phyloP scores from a whole-genome alignment of 2,888 invertebrate genomes.

The Cenopis cana region DNA sequence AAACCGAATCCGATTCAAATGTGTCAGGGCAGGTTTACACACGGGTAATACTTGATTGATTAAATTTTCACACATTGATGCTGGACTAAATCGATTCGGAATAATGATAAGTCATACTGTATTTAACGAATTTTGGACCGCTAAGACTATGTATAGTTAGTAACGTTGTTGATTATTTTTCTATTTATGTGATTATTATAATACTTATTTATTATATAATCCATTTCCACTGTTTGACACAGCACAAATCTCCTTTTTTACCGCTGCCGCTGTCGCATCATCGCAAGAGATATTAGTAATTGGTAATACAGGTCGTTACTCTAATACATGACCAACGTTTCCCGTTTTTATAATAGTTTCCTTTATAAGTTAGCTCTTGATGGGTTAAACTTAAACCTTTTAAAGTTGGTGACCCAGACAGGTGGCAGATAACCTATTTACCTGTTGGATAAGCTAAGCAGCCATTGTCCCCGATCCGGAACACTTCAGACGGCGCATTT shows the following conservation, averaged over 20 bases:
- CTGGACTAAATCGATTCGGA: slow-evolving; percentile 4
- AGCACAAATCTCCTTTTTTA: no score
- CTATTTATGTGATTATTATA: no score
- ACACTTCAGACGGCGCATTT: slow-evolving; percentile 1
- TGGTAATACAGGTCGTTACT: no score
- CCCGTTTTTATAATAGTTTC: no score
- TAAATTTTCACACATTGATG: slow-evolving; percentile 11
- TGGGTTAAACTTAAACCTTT: background rate
- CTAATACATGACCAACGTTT: no score
- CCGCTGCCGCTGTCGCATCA: no score
- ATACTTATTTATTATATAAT: no score
- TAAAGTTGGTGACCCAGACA: slow-evolving; percentile 8
- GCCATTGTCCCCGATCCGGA: slow-evolving; percentile 11
- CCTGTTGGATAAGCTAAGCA: slow-evolving; percentile 26
- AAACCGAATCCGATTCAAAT: slow-evolving; percentile 44
- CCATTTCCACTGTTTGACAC: no score
- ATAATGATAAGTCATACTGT: background rate
- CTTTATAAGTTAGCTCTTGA: background rate
- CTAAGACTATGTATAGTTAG: background rate
- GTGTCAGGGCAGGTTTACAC: slow-evolving; percentile 9
- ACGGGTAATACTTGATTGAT: slow-evolving; percentile 22
- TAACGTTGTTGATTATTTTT: no score
- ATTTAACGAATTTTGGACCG: background rate
- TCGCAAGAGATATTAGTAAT: no score
- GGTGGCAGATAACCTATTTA: slow-evolving; percentile 22